These are phyloP conservation scores for Nicator chloris DNA, from an alignment of 2,113 vertebrate genomes.

Conservation along the genomic window DNA sequence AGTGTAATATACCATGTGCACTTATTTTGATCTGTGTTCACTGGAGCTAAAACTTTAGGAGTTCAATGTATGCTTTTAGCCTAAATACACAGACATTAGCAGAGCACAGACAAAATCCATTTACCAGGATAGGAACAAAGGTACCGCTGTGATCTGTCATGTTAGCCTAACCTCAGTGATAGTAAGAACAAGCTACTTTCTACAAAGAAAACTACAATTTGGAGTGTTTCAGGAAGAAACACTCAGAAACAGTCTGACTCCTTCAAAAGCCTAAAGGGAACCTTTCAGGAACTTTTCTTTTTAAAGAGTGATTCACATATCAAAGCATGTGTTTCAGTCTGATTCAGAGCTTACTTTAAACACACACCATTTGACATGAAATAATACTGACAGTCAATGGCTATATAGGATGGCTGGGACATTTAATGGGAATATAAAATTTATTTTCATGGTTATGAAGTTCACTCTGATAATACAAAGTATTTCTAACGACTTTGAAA, in stretches of 20 bases:
- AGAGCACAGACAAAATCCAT: background rate
- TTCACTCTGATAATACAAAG: background rate
- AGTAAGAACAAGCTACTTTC: background rate
- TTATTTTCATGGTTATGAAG: background rate
- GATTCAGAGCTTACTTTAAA: background rate
- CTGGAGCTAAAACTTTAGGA: background rate
- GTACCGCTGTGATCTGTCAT: background rate
- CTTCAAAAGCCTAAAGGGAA: background rate
- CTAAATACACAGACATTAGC: background rate
- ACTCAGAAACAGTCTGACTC: background rate
- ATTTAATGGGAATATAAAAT: background rate
- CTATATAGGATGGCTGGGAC: background rate
- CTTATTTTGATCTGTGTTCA: background rate
- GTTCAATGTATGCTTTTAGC: background rate
- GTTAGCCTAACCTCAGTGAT: background rate
- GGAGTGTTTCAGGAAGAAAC: background rate
- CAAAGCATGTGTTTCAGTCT: background rate
- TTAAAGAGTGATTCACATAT: background rate
- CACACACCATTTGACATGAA: background rate
- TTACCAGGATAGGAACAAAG: background rate
- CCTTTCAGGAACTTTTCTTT: background rate
- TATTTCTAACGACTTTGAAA: background rate
- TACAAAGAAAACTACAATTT: background rate
- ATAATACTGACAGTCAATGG: background rate
- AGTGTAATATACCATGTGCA: background rate